A percentile compares a stretch with the other conserved stretches of the same genome.
phyloP scores from a whole-genome alignment of 2,888 invertebrate genomes.

The Sinopyrophorus schimmeli region DNA sequence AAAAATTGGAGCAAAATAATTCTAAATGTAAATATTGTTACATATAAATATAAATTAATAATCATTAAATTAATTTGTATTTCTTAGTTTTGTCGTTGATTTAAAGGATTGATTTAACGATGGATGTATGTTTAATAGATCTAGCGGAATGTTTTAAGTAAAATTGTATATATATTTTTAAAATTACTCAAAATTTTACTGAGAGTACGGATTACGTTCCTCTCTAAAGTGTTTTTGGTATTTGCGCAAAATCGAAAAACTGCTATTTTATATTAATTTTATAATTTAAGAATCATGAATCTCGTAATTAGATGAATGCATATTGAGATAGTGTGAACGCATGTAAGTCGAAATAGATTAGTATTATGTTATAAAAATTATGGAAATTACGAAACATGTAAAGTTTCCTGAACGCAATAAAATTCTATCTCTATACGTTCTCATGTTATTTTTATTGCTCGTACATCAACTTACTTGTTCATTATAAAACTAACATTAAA shows the following conservation, averaged over 20 bases:
- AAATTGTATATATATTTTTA: slow-evolving; percentile 49
- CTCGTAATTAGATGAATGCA: slow-evolving; percentile 40
- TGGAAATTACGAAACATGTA: slow-evolving; percentile 56
- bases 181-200: slow-evolving; percentile 51
- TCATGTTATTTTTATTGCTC: too few species aligned
- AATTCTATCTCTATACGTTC: slow-evolving; percentile 54
- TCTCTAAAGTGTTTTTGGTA: slow-evolving; percentile 49
- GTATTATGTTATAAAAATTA: slow-evolving; percentile 52
- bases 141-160: slow-evolving; percentile 44
- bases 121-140: slow-evolving; percentile 47
- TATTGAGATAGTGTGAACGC: slow-evolving; percentile 30
- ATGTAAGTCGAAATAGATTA: slow-evolving; percentile 45
- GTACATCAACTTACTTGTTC: too few species aligned
- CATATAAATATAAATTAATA: slow-evolving; percentile 53
- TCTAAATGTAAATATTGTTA: slow-evolving; percentile 64
- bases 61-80: slow-evolving; percentile 33
- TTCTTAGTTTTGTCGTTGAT: slow-evolving; percentile 8
- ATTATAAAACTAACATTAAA: too few species aligned
- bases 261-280: slow-evolving; percentile 43
- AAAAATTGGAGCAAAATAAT: slow-evolving; percentile 52
- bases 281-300: slow-evolving; percentile 45
- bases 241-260: slow-evolving; percentile 47
- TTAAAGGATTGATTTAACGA: slow-evolving; percentile 35
- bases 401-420: slow-evolving; percentile 60
- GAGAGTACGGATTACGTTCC: slow-evolving; percentile 57